Percentiles rank a stretch among this genome's conserved stretches.
Conservation (phyloP, 1,140 invertebrate genomes). For the Oryzaephilus surinamensis region DNA sequence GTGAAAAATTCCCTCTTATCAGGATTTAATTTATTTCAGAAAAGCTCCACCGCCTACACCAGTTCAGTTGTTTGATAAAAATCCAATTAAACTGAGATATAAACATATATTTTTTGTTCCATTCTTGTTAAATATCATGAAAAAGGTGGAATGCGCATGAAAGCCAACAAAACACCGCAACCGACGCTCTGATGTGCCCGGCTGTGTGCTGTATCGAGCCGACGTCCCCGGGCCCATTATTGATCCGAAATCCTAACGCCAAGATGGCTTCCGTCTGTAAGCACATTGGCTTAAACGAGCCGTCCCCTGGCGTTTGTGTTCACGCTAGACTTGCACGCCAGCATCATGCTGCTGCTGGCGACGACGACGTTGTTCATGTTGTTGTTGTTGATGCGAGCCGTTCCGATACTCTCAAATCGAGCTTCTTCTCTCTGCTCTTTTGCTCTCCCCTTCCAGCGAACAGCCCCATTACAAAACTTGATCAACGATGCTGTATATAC, state of each 20-base stretch:
- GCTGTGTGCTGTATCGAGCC: slow-evolving; percentile 22
- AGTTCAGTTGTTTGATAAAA: no score
- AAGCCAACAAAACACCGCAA: not conserved
- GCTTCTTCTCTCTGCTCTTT: no score
- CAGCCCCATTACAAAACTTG: slow-evolving; percentile 13
- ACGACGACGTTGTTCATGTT: no score
- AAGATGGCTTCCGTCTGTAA: slow-evolving; percentile 31
- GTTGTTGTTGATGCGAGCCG: no score
- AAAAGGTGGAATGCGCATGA: no score
- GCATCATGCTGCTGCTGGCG: slow-evolving; percentile 9
- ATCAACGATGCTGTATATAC: slow-evolving; percentile 25
- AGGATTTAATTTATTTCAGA: no score
- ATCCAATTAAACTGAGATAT: no score
- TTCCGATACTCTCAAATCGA: no score
- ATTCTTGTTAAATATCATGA: no score
- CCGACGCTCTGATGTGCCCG: not conserved
- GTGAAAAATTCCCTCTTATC: no score
- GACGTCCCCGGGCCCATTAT: slow-evolving; percentile 20
- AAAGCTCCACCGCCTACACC: no score
- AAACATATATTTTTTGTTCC: no score
- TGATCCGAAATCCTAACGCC: slow-evolving; percentile 22
- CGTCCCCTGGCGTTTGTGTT: slow-evolving; percentile 9
- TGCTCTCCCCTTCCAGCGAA: slow-evolving; percentile 9
- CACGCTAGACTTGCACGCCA: slow-evolving; percentile 21
- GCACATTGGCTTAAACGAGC: slow-evolving; percentile 20